These are phyloP conservation scores for Didymodactylos carnosus DNA, from an alignment of 2,888 invertebrate species.

Conservation along the genomic window DNA sequence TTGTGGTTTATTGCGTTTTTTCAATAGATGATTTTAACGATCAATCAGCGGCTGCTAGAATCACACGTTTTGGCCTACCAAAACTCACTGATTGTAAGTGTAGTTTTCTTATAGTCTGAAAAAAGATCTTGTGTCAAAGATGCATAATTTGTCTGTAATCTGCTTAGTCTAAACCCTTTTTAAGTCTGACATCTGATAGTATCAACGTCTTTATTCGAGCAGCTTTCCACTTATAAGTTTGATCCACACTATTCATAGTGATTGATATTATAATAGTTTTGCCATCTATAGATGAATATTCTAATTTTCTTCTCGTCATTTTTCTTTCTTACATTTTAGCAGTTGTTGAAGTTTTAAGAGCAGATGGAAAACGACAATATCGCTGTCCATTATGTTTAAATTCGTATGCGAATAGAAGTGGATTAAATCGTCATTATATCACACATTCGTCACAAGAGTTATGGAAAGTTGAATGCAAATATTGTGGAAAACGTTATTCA, in stretches of 20 bases:
- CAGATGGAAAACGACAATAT: neutral
- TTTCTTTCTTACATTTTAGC: neutral
- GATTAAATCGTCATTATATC: neutral
- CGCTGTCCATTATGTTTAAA: neutral
- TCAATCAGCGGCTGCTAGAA: neutral
- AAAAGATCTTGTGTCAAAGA: too few species aligned
- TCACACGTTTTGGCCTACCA: neutral
- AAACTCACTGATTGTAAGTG: neutral
- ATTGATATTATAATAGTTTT: too few species aligned
- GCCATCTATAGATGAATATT: too few species aligned
- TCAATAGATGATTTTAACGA: neutral
- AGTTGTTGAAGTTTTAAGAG: neutral
- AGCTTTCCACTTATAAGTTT: too few species aligned
- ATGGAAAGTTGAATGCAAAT: constrained; percentile 1
- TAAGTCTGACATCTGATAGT: too few species aligned
- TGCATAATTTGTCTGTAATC: too few species aligned
- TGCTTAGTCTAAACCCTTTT: too few species aligned
- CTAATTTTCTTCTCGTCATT: too few species aligned
- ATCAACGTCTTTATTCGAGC: too few species aligned
- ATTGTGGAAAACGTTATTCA: neutral
- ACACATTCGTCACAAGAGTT: neutral
- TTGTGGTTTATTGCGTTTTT: neutral
- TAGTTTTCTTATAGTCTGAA: too few species aligned
- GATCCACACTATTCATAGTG: too few species aligned
- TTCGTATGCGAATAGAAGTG: neutral